Percentiles rank a stretch among this genome's conserved stretches.
These are phyloP conservation scores for Cephalopterus ornatus DNA, from an alignment of 2,113 vertebrate species.

Conservation along the genomic window DNA sequence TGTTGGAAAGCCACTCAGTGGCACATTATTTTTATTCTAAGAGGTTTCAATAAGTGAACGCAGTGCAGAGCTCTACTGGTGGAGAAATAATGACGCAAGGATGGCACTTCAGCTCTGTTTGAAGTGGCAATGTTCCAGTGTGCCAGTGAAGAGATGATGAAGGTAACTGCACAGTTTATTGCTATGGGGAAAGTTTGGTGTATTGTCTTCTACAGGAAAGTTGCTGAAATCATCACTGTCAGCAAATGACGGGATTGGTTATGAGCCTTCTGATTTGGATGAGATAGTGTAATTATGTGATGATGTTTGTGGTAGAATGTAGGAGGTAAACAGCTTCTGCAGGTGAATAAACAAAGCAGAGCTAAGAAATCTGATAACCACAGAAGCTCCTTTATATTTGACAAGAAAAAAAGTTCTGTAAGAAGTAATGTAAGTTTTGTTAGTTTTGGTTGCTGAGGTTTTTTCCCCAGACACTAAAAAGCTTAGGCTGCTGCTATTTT, in stretches of 20 bases:
- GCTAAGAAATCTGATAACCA: not conserved
- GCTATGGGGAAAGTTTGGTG: constrained; percentile 17
- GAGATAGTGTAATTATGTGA: constrained; percentile 29
- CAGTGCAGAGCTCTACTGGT: constrained; percentile 2
- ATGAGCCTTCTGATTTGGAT: constrained; percentile 19
- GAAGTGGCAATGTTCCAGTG: constrained; percentile 49
- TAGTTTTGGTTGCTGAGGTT: not conserved
- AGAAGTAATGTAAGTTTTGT: not conserved
- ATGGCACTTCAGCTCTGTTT: constrained; percentile 47
- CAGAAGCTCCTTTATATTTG: not conserved
- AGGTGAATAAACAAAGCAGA: constrained; percentile 48
- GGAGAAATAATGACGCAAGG: constrained; percentile 16
- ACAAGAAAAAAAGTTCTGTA: not conserved
- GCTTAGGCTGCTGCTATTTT: not conserved
- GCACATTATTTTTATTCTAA: constrained; percentile 69
- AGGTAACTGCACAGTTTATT: constrained; percentile 35
- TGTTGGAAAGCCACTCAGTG: constrained; percentile 65
- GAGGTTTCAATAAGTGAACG: constrained; percentile 28
- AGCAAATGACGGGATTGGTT: constrained; percentile 15
- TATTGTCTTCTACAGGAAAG: constrained; percentile 28
- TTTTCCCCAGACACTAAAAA: not conserved
- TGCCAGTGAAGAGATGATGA: constrained; percentile 49
- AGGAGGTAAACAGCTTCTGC: constrained; percentile 50
- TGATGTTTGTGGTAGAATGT: constrained; percentile 15
- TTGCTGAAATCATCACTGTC: constrained; percentile 39